Conservation (phyloP, 2,797 vertebrate genomes). For the Uromys caudimaculatus region DNA sequence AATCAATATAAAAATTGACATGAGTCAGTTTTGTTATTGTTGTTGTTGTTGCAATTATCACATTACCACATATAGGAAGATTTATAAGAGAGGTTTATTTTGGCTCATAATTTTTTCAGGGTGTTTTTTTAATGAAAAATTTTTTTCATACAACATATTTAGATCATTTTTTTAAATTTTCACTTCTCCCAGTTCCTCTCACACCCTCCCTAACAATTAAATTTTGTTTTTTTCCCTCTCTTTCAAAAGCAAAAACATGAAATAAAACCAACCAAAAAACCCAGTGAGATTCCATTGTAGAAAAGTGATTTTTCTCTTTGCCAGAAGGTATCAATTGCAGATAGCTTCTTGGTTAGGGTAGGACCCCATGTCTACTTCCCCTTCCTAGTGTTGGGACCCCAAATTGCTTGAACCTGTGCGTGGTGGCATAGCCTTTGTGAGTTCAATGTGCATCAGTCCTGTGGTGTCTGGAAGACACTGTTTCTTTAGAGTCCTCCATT, state of each 20-base stretch:
- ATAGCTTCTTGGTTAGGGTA: background rate
- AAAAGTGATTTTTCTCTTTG: background rate
- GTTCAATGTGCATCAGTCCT: too few relatives aligned
- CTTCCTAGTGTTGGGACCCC: background rate
- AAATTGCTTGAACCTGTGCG: too few relatives aligned
- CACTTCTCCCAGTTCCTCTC: background rate
- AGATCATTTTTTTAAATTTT: background rate
- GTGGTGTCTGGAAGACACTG: too few relatives aligned
- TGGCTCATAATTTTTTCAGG: background rate
- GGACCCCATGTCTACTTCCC: background rate
- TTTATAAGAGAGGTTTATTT: conserved; percentile 13
- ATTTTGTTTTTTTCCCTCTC: background rate
- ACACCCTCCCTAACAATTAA: background rate
- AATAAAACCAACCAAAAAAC: background rate
- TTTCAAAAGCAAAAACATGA: background rate
- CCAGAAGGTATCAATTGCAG: background rate
- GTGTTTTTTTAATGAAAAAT: background rate
- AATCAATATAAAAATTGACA: conserved; percentile 49
- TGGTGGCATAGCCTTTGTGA: too few relatives aligned
- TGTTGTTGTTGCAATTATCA: background rate
- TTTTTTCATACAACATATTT: background rate
- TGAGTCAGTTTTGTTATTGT: background rate
- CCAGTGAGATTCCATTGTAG: background rate
- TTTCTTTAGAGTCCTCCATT: too few relatives aligned
- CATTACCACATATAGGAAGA: background rate